These are phyloP conservation scores for Drosophila sturtevanti DNA, from an alignment of 1,140 invertebrate species.

Conservation along the genomic window DNA sequence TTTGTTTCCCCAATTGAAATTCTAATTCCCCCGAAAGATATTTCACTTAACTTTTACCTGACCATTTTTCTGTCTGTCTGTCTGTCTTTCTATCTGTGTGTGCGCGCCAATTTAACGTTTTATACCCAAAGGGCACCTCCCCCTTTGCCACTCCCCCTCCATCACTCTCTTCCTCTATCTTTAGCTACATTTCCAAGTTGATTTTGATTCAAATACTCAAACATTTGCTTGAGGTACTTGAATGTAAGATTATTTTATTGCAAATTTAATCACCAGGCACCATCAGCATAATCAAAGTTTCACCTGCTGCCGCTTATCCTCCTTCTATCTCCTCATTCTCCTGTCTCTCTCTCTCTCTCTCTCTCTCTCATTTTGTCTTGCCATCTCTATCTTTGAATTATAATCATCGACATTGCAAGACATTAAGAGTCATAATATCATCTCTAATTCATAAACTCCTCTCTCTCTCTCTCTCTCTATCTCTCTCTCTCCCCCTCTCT, in stretches of 20 bases:
- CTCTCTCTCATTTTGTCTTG: not conserved
- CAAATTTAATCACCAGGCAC: constrained; percentile 76
- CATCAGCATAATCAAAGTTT: constrained; percentile 75
- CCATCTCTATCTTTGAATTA: not conserved
- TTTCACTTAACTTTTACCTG: constrained; percentile 41
- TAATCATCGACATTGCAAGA: constrained; percentile 51
- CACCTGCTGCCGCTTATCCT: not conserved
- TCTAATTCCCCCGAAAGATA: constrained; percentile 9
- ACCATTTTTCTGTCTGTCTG: constrained; percentile 4
- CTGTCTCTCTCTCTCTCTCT: not conserved
- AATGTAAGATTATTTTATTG: constrained; percentile 60
- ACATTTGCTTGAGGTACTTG: constrained; percentile 36
- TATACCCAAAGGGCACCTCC: constrained; percentile 47
- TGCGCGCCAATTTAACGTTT: constrained; percentile 14
- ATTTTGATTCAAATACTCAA: constrained; percentile 7
- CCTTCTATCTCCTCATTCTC: too few species aligned
- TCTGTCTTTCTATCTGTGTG: not conserved
- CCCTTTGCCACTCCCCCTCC: constrained; percentile 20
- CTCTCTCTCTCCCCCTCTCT: constrained; percentile 8
- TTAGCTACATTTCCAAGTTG: not conserved
- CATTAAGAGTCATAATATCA: constrained; percentile 70
- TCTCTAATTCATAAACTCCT: constrained; percentile 74
- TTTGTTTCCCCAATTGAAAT: constrained; percentile 34
- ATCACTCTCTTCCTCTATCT: not conserved
- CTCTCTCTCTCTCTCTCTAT: not conserved